Percentiles rank a stretch among this genome's conserved stretches.
These are phyloP conservation scores for Bellardia pandia DNA, from an alignment of 2,888 invertebrate genomes.

Conservation along the genomic window DNA sequence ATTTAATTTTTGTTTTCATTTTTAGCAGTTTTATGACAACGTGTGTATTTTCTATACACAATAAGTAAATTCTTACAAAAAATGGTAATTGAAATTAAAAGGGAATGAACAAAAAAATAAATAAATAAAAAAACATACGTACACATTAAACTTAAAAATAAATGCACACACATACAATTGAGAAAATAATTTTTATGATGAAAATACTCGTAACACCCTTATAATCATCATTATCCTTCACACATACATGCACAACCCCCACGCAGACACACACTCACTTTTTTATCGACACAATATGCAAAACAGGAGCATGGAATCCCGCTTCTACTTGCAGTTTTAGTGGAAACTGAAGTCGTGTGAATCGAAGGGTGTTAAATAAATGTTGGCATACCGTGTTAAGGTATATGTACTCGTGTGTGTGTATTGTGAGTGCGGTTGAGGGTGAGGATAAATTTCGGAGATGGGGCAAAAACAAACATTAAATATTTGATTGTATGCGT, in stretches of 20 bases:
- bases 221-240: slow-evolving; percentile 44
- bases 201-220: slow-evolving; percentile 56
- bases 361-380: slow-evolving; percentile 70
- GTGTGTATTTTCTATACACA: slow-evolving; percentile 29
- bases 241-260: background rate
- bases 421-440: background rate
- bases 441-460: slow-evolving; percentile 1
- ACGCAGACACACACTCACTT: background rate
- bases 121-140: slow-evolving; percentile 3
- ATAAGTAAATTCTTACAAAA: slow-evolving; percentile 33
- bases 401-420: no score
- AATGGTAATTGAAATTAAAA: slow-evolving; percentile 55
- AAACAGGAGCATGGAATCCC: slow-evolving; percentile 44
- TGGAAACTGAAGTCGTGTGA: slow-evolving; percentile 43
- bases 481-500: slow-evolving; percentile 52
- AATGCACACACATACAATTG: slow-evolving; percentile 1
- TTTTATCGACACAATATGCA: slow-evolving; percentile 35
- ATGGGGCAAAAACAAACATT: slow-evolving; percentile 26
- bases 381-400: slow-evolving; percentile 46
- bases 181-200: slow-evolving; percentile 19
- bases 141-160: background rate
- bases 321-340: background rate
- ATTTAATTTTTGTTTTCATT: slow-evolving; percentile 15
- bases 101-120: slow-evolving; percentile 10
- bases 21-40: slow-evolving; percentile 48